Evolutionary conservation across 2,113 vertebrate genomes (phyloP), one percentile per base, ranked within the genome.

Genomic region (Uria lomvia): DNA sequence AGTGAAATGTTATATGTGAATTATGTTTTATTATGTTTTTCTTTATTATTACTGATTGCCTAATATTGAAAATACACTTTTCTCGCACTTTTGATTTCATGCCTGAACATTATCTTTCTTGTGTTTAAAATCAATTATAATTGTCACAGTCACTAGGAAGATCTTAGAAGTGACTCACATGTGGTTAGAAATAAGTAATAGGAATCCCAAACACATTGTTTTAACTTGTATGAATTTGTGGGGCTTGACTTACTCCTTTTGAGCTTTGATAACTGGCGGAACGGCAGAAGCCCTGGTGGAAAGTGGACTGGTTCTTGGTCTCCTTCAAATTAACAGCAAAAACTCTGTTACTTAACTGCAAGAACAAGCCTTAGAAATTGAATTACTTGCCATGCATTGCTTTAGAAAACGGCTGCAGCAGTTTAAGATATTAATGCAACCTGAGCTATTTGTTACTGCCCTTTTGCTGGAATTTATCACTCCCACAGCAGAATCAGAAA

Each of bases 391-490:
- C 36, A 15, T 72, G 27, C 19, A 9, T 72, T 72, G 29, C 63
- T 88, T 75, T 66, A 93, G 78, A 92, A 90, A 88, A 79, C 53
- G 65, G 53, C 78, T 88, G 70, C 59, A 74, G 83, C 75, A 89
- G 70, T 89, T 81, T 75, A 71, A 88, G 60, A 20, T 78, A 67
- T 29, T 78, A 87, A 78, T 72, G 52, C 70, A 85, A 83, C 29
- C 47, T 80, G 68, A 56, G 60, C 23, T 86, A 38, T 88, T 85
- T 95, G 40, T 91, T 89, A 43, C 65, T 92, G 80, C 84, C 52
- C 26, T 87, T 91, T 91, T 96, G 73, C 92, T 95, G 94, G 89
- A 91, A 89, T 82, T 65, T 89, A 17, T 96, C 43, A 42, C 77
- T 96, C 65, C 42, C 70, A 62, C 52, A 87, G 86, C 77, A 92